A percentile compares a stretch with the other conserved stretches of the same genome.
phyloP scores from a whole-genome alignment of 2,113 vertebrate genomes.

The Eulemur macaco region DNA sequence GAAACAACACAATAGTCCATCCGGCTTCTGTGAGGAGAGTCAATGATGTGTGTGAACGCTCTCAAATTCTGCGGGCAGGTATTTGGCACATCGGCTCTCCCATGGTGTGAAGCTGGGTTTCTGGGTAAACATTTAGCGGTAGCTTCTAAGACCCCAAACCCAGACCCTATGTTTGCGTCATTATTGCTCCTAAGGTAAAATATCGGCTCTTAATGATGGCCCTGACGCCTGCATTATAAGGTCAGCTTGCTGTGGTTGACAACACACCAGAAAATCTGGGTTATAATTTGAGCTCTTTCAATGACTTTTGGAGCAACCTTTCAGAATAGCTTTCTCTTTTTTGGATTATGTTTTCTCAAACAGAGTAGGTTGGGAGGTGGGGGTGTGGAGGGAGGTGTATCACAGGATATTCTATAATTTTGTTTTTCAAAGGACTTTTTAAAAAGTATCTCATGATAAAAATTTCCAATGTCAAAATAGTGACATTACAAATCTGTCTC shows the following conservation, averaged over 20 bases:
- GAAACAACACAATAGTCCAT: fast-evolving
- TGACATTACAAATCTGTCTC: background rate
- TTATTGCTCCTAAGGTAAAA: background rate
- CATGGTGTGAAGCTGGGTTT: no score
- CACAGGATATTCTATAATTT: no score
- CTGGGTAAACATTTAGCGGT: fast-evolving
- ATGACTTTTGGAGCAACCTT: background rate
- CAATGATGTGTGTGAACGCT: background rate
- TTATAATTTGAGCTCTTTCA: background rate
- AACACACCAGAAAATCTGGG: no score
- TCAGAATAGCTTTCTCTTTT: background rate
- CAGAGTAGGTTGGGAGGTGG: background rate
- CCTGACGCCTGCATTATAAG: background rate
- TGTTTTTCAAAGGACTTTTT: background rate
- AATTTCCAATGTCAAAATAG: background rate
- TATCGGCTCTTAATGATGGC: no score
- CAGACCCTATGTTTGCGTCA: background rate
- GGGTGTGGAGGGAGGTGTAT: no score
- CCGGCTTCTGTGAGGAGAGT: background rate
- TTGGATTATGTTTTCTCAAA: background rate
- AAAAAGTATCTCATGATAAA: background rate
- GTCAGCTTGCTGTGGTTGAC: no score
- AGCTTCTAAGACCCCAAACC: background rate
- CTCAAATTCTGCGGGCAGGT: background rate
- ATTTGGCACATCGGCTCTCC: background rate